Percentiles rank a stretch among this genome's conserved stretches.
Evolutionary conservation across 2,888 invertebrate genomes (phyloP).

Genomic region (Chaetogeoica ovagalla): DNA sequence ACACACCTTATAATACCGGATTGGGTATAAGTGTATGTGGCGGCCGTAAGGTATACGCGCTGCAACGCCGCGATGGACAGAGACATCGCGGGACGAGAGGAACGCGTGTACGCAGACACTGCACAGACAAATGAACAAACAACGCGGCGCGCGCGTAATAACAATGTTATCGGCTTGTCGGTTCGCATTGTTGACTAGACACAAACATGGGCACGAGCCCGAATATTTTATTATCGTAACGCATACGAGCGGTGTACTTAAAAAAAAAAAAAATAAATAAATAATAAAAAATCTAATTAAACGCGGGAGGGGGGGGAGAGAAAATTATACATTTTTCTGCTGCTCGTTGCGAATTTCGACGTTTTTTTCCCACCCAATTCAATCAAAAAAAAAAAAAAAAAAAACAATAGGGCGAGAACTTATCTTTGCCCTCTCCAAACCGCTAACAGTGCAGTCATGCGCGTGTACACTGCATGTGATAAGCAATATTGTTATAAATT

Average conservation of each 20-base stretch:
- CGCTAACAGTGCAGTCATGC: background rate
- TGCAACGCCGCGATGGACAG: background rate
- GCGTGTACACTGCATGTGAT: background rate
- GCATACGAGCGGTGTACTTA: background rate
- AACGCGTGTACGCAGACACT: conserved; percentile 31
- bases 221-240: conserved; percentile 30
- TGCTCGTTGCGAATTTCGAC: conserved; percentile 37
- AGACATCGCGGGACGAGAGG: conserved; percentile 1
- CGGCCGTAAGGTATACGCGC: too few species aligned
- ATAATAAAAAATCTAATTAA: conserved; percentile 34
- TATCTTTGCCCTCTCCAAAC: background rate
- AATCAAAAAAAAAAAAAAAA: background rate
- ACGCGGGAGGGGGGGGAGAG: background rate
- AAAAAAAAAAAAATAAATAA: background rate
- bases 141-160: conserved; percentile 37
- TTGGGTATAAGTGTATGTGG: too few species aligned
- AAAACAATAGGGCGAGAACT: conserved; percentile 30
- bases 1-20: too few species aligned
- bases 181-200: conserved; percentile 50
- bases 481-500: background rate
- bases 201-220: conserved; percentile 53
- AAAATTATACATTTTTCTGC: conserved; percentile 30
- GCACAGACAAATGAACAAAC: conserved; percentile 50
- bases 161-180: conserved; percentile 53
- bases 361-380: conserved; percentile 44